phyloP scores from a whole-genome alignment of 2,888 invertebrate genomes.

The Hydrotaea cyrtoneurina region DNA sequence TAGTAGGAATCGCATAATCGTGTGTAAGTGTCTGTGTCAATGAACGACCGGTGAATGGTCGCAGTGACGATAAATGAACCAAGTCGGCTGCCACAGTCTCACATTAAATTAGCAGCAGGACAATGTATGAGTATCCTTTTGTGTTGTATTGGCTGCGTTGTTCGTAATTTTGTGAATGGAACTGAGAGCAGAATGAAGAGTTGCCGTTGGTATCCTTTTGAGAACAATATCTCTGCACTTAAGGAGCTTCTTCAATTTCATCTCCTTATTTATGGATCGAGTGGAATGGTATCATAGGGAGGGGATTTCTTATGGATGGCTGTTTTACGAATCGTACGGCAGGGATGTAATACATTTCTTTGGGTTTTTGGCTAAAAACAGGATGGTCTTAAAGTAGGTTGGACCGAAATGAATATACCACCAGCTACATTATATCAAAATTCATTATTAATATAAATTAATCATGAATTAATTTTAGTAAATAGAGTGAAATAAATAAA shows the following conservation, averaged over 20 bases:
- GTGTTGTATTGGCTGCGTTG: not conserved
- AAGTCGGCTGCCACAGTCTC: not conserved
- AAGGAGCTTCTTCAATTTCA: not conserved
- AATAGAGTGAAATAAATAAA: no score
- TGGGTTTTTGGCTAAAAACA: no score
- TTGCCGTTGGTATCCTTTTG: not conserved
- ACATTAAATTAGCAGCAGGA: constrained; percentile 13
- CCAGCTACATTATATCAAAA: no score
- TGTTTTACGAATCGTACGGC: no score
- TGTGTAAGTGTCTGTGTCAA: not conserved
- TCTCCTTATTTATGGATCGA: not conserved
- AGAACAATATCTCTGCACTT: not conserved
- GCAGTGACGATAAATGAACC: not conserved
- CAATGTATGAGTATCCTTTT: constrained; percentile 1
- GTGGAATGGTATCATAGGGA: not conserved
- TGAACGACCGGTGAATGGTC: not conserved
- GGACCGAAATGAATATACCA: no score
- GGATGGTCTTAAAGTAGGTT: no score
- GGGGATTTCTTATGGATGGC: not conserved
- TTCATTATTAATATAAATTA: no score
- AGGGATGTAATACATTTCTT: not conserved
- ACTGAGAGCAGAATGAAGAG: not conserved
- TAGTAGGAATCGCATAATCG: not conserved
- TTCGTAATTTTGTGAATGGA: not conserved
- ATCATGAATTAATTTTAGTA: no score